Conservation (phyloP, 2,888 invertebrate genomes). For the Imbricaverruca yamaguchii region DNA sequence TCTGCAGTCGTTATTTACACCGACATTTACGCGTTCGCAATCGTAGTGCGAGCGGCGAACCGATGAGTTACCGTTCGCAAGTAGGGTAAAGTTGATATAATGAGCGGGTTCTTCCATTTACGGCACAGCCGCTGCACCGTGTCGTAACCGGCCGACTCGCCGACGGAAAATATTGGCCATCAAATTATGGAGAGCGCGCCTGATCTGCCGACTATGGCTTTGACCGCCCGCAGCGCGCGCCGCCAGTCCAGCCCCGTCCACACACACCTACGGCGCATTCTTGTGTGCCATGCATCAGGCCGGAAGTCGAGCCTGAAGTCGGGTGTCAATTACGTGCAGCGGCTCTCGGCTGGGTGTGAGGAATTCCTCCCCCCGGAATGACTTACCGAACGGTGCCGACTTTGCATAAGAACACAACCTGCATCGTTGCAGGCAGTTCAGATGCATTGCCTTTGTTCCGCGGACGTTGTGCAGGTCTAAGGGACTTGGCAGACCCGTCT, state of each 20-base stretch:
- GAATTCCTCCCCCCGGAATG: background rate
- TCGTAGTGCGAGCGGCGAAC: background rate
- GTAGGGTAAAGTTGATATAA: slow-evolving; percentile 15
- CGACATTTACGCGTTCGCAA: slow-evolving; percentile 3
- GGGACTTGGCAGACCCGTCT: background rate
- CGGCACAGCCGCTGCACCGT: background rate
- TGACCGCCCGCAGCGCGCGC: background rate
- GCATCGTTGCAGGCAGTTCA: background rate
- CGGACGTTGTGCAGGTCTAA: background rate
- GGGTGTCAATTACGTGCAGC: background rate
- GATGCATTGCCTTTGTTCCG: background rate
- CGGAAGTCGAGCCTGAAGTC: background rate
- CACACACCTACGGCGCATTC: background rate
- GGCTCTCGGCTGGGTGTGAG: background rate
- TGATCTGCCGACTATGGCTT: background rate
- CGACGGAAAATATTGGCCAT: slow-evolving; percentile 1
- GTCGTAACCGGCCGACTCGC: slow-evolving; percentile 1
- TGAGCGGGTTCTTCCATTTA: background rate
- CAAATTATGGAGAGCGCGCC: slow-evolving; percentile 10
- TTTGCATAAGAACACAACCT: slow-evolving; percentile 2
- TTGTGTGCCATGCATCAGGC: background rate
- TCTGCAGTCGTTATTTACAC: background rate
- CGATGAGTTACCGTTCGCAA: background rate
- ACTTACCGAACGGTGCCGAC: background rate
- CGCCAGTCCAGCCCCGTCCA: background rate